A percentile compares a stretch with the other conserved stretches of the same genome.
phyloP scores from a whole-genome alignment of 2,113 vertebrate species.

The Crotalus viridis region DNA sequence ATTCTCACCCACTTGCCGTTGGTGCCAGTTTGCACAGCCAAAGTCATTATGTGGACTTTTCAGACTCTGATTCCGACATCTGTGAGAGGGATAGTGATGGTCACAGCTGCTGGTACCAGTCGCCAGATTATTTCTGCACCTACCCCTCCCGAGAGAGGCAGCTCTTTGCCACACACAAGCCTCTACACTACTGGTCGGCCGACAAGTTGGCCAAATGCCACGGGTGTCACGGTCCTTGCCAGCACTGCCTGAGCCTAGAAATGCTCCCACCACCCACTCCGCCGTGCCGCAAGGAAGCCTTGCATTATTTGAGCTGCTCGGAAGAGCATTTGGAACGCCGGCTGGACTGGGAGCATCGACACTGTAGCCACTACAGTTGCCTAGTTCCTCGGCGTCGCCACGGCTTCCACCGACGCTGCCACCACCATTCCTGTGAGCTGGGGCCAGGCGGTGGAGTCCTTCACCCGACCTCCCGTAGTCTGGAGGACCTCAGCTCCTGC shows the following conservation, averaged over 20 bases:
- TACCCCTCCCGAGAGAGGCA: constrained; percentile 85
- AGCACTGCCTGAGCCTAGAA: constrained; percentile 69
- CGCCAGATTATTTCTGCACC: constrained; percentile 81
- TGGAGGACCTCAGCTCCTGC: constrained; percentile 84
- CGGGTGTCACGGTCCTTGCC: constrained; percentile 71
- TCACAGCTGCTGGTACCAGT: constrained; percentile 68
- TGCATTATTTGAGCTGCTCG: constrained; percentile 76
- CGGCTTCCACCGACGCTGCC: constrained; percentile 62
- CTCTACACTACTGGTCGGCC: constrained; percentile 87
- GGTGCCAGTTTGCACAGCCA: constrained; percentile 71
- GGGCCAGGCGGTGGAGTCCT: constrained; percentile 71
- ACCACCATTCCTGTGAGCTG: constrained; percentile 68
- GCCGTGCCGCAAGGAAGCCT: constrained; percentile 71
- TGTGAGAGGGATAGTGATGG: constrained; percentile 67
- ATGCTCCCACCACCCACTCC: constrained; percentile 74
- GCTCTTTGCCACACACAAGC: constrained; percentile 74
- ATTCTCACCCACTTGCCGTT: constrained; percentile 69
- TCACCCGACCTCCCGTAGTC: constrained; percentile 85
- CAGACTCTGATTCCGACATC: constrained; percentile 76
- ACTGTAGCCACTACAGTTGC: constrained; percentile 80
- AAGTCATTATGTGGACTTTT: constrained; percentile 81
- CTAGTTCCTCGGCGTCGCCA: constrained; percentile 70
- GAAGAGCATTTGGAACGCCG: constrained; percentile 80
- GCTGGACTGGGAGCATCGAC: constrained; percentile 81
- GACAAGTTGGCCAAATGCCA: constrained; percentile 87